These are phyloP conservation scores for Cephalopachus bancanus DNA, from an alignment of 2,797 vertebrate genomes.

Conservation along the genomic window DNA sequence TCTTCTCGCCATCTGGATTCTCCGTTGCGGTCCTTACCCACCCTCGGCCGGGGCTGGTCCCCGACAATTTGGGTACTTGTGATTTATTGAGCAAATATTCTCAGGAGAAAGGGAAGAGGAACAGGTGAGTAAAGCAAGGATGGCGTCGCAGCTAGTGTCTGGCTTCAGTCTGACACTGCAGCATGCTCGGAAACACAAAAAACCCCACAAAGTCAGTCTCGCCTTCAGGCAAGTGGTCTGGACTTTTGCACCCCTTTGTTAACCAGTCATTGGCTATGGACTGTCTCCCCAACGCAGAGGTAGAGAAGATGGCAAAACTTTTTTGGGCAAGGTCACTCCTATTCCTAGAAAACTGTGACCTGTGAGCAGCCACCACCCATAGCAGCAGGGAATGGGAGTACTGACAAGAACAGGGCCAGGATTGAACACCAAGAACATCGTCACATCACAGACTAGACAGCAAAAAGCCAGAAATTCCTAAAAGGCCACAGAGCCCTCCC, in stretches of 20 bases:
- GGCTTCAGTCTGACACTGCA: not conserved
- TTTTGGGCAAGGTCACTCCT: not conserved
- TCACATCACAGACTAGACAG: fast-evolving
- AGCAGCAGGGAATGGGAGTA: not conserved
- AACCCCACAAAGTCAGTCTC: not conserved
- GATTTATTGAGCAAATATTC: not conserved
- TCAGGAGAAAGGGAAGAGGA: not conserved
- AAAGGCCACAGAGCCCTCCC: not conserved
- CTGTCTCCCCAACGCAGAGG: too few species aligned
- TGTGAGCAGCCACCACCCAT: not conserved
- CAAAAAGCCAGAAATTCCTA: not conserved
- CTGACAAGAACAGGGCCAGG: not conserved
- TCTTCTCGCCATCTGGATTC: too few species aligned
- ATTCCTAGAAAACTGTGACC: not conserved
- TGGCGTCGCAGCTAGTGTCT: not conserved
- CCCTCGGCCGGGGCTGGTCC: too few species aligned
- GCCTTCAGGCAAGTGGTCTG: not conserved
- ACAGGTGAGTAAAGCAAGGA: not conserved
- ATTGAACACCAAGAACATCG: fast-evolving
- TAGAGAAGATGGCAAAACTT: not conserved
- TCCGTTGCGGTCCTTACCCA: too few species aligned
- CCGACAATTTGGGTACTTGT: not conserved
- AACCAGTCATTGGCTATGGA: not conserved
- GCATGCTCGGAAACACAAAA: not conserved
- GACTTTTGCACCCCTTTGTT: not conserved